phyloP scores from a whole-genome alignment of 2,113 vertebrate species.

The Odontophorus gujanensis region DNA sequence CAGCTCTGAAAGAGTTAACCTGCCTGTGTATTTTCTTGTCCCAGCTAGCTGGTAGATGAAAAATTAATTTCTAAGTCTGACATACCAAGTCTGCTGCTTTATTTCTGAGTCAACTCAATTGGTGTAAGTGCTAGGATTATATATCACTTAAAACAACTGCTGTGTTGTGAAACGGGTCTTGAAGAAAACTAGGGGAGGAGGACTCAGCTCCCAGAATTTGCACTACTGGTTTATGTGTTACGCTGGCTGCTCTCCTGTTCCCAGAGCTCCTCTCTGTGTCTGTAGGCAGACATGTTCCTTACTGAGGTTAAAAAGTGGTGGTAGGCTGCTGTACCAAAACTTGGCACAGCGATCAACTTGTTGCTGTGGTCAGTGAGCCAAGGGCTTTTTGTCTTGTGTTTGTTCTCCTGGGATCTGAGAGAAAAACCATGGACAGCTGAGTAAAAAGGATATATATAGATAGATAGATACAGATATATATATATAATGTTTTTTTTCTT shows the following conservation, averaged over 20 bases:
- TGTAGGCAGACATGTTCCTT: neutral
- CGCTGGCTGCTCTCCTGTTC: neutral
- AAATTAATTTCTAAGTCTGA: conserved; percentile 28
- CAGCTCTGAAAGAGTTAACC: conserved; percentile 8
- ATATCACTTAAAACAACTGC: neutral
- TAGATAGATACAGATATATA: too few relatives aligned
- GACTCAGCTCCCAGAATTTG: neutral
- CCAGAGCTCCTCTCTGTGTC: neutral
- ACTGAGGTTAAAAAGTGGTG: neutral
- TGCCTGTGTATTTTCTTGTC: neutral
- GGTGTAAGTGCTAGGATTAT: conserved; percentile 1
- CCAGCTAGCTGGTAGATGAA: conserved; percentile 21
- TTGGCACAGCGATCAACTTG: neutral
- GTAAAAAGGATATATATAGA: neutral
- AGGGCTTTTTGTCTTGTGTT: neutral
- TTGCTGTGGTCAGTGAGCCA: neutral
- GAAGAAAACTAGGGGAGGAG: neutral
- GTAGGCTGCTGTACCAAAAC: neutral
- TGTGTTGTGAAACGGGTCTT: neutral
- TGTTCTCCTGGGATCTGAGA: neutral
- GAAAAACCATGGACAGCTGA: neutral
- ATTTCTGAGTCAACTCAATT: conserved; percentile 38
- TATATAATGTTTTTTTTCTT: neutral
- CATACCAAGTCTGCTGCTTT: conserved; percentile 1
- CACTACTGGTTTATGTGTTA: neutral